Percentiles rank a stretch among this genome's conserved stretches.
Evolutionary conservation across 1,140 invertebrate species (phyloP).

Genomic region (Scaptomyza graminum): DNA sequence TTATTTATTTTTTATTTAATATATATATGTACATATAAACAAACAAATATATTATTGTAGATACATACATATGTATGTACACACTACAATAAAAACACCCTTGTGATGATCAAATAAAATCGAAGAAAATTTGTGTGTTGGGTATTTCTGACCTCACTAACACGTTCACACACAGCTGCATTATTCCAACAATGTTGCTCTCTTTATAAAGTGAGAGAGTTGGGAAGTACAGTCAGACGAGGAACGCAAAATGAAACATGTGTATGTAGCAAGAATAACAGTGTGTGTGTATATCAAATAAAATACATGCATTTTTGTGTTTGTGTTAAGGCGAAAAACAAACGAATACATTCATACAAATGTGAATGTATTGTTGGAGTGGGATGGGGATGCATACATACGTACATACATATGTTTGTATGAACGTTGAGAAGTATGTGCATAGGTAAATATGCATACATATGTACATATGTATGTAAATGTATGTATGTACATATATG

Average conservation of each 20-base stretch:
- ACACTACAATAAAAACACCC: constrained; percentile 43
- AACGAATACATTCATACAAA: constrained; percentile 39
- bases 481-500: constrained; percentile 10
- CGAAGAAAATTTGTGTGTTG: constrained; percentile 56
- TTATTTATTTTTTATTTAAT: neutral
- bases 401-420: constrained; percentile 23
- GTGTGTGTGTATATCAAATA: constrained; percentile 52
- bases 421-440: constrained; percentile 13
- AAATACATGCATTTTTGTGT: constrained; percentile 54
- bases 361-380: constrained; percentile 49
- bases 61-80: constrained; percentile 11
- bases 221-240: constrained; percentile 79
- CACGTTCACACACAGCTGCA: constrained; percentile 65
- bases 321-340: constrained; percentile 53
- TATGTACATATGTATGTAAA: constrained; percentile 20
- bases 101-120: constrained; percentile 46
- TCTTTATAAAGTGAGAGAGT: constrained; percentile 54
- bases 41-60: constrained; percentile 1
- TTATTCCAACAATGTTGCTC: constrained; percentile 60
- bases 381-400: constrained; percentile 47
- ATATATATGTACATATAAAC: constrained; percentile 1
- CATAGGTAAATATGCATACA: constrained; percentile 10
- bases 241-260: constrained; percentile 78
- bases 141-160: constrained; percentile 70
- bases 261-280: constrained; percentile 63